phyloP scores from a whole-genome alignment of 2,113 vertebrate species.

The Steatornis caripensis region DNA sequence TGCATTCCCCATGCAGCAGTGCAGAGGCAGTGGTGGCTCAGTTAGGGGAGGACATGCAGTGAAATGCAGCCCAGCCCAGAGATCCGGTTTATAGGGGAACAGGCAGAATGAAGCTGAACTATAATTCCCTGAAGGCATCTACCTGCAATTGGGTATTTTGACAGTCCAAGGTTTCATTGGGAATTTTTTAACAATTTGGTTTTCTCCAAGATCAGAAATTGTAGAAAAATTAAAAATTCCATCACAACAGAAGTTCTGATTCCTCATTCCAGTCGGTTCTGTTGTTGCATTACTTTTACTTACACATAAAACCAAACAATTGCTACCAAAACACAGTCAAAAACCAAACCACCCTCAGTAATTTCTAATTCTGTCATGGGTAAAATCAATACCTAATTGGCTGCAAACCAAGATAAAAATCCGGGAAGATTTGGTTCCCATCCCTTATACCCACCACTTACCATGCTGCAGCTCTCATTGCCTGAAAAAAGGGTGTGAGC shows the following conservation, averaged over 20 bases:
- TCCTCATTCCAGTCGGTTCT: background rate
- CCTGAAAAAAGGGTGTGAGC: background rate
- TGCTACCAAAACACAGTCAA: background rate
- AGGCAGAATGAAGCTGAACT: background rate
- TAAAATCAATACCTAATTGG: background rate
- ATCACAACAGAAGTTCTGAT: background rate
- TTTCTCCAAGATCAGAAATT: background rate
- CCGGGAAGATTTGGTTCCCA: background rate
- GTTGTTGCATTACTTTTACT: background rate
- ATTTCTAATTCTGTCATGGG: background rate
- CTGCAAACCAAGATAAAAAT: background rate
- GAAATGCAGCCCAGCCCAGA: background rate
- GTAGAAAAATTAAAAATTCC: background rate
- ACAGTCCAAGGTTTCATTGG: background rate
- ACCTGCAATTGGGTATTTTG: background rate
- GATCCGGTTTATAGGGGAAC: background rate
- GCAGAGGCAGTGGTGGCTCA: background rate
- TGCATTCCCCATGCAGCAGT: background rate
- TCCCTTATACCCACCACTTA: background rate
- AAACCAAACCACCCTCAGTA: background rate
- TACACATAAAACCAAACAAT: background rate
- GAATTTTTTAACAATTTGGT: background rate
- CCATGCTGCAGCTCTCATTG: background rate
- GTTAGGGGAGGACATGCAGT: background rate
- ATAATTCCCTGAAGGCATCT: background rate